phyloP scores from a whole-genome alignment of 1,140 invertebrate genomes.

The Hycleus cichorii region DNA sequence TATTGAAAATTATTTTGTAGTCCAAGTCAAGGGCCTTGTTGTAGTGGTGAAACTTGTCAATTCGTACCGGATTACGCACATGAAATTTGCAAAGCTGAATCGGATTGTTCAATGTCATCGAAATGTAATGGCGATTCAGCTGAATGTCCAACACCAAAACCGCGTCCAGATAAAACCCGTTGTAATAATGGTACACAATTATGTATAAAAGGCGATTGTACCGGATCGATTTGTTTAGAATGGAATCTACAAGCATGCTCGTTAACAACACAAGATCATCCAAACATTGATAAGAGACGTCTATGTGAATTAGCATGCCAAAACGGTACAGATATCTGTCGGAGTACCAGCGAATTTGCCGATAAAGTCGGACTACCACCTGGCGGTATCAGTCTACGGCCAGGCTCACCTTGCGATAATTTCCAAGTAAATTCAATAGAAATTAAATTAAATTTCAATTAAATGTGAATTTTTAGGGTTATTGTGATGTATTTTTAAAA shows the following conservation, averaged over 20 bases:
- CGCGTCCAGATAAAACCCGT: constrained; percentile 72
- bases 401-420: constrained; percentile 97
- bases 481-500: constrained; percentile 97
- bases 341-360: constrained; percentile 80
- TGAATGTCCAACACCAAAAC: constrained; percentile 74
- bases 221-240: constrained; percentile 89
- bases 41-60: constrained; percentile 69
- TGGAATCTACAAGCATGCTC: constrained; percentile 95
- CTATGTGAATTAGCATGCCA: constrained; percentile 96
- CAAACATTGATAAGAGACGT: constrained; percentile 72
- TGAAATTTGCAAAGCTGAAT: constrained; percentile 72
- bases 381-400: constrained; percentile 81
- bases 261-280: constrained; percentile 74
- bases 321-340: constrained; percentile 75
- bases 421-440: constrained; percentile 65
- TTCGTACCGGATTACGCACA: constrained; percentile 61
- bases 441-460: constrained; percentile 1
- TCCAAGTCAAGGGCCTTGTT: constrained; percentile 96
- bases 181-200: constrained; percentile 80
- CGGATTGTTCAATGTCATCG: constrained; percentile 81
- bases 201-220: constrained; percentile 91
- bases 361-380: constrained; percentile 62
- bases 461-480: constrained; percentile 59
- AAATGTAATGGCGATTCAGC: constrained; percentile 78
- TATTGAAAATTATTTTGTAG: constrained; percentile 46